These are phyloP conservation scores for Callitettix versicolor DNA, from an alignment of 1,140 invertebrate genomes.

Conservation along the genomic window DNA sequence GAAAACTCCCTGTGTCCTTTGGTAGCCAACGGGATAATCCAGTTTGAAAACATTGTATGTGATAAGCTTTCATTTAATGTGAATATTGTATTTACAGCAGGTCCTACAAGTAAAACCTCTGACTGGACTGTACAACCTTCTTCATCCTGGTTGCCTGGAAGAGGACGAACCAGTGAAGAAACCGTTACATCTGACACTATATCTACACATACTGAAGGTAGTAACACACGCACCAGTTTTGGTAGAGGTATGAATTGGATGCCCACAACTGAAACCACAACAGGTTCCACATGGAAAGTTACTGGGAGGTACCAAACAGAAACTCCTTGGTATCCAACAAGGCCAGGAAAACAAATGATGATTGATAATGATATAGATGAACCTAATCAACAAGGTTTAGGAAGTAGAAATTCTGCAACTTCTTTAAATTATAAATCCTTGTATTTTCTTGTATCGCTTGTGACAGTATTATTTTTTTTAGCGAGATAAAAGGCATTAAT, in stretches of 20 bases:
- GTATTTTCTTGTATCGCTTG: no score
- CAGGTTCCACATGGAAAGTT: constrained; percentile 12
- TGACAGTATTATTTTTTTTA: no score
- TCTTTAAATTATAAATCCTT: not conserved
- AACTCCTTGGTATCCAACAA: constrained; percentile 22
- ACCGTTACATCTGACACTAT: not conserved
- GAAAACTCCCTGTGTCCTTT: no score
- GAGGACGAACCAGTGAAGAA: constrained; percentile 19
- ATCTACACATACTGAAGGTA: not conserved
- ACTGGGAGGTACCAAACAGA: constrained; percentile 12
- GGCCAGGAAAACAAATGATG: constrained; percentile 33
- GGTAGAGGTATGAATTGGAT: constrained; percentile 37
- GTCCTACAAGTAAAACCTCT: not conserved
- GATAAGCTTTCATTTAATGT: no score
- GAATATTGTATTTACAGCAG: not conserved
- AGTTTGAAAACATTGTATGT: no score
- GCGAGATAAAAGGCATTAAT: no score
- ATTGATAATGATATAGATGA: constrained; percentile 44
- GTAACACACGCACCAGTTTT: constrained; percentile 29
- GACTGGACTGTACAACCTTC: constrained; percentile 9
- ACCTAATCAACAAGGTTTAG: constrained; percentile 45
- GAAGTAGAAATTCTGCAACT: not conserved
- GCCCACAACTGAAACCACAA: constrained; percentile 21
- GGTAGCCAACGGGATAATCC: no score
- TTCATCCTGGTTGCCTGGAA: constrained; percentile 17